Conservation (phyloP, 2,113 vertebrate genomes). For the Agelaius phoeniceus region DNA sequence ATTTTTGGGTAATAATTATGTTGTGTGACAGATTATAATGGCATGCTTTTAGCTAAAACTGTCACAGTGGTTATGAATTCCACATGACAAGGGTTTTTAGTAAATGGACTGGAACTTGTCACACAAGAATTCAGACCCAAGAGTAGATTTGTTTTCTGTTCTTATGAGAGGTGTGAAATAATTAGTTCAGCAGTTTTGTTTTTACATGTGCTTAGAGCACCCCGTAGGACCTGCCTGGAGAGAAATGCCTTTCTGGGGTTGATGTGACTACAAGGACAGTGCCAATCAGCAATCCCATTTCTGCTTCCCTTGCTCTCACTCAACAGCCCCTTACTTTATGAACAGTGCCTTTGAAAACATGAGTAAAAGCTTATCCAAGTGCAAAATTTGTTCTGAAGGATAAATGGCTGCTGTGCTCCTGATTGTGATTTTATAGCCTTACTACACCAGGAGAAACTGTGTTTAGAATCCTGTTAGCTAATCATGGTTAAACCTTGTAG, state of each 20-base stretch:
- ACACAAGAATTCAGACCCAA: neutral
- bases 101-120: conserved; percentile 42
- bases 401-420: neutral
- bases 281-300: conserved; percentile 1
- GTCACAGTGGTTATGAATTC: neutral
- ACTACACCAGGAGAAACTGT: neutral
- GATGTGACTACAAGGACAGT: neutral
- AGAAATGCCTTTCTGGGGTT: neutral
- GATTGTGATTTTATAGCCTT: neutral
- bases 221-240: fast-evolving
- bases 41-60: neutral
- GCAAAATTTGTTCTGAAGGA: neutral
- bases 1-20: neutral
- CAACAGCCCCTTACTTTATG: neutral
- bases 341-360: neutral
- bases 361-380: neutral
- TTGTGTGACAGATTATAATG: neutral
- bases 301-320: neutral
- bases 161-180: neutral
- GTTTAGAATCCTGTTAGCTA: neutral
- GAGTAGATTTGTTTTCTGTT: neutral
- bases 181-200: conserved; percentile 4
- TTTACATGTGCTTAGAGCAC: neutral
- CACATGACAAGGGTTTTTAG: neutral
- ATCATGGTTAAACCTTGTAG: neutral